Percentiles rank a stretch among this genome's conserved stretches.
phyloP scores from a whole-genome alignment of 2,888 invertebrate genomes.

The Helicoverpa assulta region DNA sequence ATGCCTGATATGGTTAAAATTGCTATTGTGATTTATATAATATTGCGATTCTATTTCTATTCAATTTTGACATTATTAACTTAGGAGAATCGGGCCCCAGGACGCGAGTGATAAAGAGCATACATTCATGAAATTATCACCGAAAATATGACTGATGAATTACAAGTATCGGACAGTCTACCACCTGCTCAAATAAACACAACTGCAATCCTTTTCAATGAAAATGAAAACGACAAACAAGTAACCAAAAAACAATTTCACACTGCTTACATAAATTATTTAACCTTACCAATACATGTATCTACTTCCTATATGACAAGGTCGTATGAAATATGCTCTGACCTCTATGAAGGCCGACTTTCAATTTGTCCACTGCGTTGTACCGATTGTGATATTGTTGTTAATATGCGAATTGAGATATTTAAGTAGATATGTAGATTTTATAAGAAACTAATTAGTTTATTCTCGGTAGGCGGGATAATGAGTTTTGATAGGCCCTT shows the following conservation, averaged over 20 bases:
- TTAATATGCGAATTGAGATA: constrained; percentile 33
- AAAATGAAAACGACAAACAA: constrained; percentile 17
- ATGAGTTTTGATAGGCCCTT: constrained; percentile 4
- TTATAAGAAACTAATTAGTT: background rate
- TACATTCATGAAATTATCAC: too few relatives aligned
- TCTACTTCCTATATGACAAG: constrained; percentile 58
- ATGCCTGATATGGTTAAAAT: too few relatives aligned
- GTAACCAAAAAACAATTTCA: constrained; percentile 33
- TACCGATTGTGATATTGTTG: constrained; percentile 18
- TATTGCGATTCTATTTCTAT: too few relatives aligned
- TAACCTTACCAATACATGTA: constrained; percentile 50
- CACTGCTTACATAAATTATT: constrained; percentile 46
- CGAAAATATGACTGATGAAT: background rate
- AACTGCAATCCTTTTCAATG: background rate
- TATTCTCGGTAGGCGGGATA: background rate
- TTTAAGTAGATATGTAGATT: constrained; percentile 10
- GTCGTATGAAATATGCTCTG: constrained; percentile 47
- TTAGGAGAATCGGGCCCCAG: too few relatives aligned
- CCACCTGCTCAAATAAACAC: background rate
- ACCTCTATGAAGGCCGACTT: constrained; percentile 61
- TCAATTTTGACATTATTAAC: too few relatives aligned
- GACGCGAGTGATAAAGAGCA: too few relatives aligned
- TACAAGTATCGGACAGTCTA: background rate
- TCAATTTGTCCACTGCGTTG: constrained; percentile 42
- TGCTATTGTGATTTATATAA: too few relatives aligned